These are phyloP conservation scores for Trypoxylus dichotomus DNA, from an alignment of 1,140 invertebrate genomes.

Conservation along the genomic window DNA sequence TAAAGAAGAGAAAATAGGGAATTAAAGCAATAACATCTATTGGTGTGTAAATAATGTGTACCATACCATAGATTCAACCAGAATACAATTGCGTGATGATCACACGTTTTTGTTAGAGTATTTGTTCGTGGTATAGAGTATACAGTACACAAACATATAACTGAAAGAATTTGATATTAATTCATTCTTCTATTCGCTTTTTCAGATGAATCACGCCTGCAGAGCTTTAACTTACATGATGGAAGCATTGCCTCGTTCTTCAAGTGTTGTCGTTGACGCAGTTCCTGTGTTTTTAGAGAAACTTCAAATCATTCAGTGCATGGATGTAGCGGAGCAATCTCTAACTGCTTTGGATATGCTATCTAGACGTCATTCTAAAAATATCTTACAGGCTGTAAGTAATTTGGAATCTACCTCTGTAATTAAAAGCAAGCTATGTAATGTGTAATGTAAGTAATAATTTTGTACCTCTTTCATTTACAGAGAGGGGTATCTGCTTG, in stretches of 20 bases:
- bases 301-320: slow-evolving; percentile 96
- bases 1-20: too few species aligned
- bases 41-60: too few species aligned
- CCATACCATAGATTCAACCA: too few species aligned
- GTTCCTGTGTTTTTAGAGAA: slow-evolving; percentile 95
- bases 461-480: slow-evolving; percentile 41
- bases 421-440: neutral
- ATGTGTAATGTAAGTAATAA: too few species aligned
- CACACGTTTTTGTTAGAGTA: too few species aligned
- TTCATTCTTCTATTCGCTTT: slow-evolving; percentile 34
- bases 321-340: slow-evolving; percentile 98
- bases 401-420: neutral
- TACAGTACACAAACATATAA: neutral
- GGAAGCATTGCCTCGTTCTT: slow-evolving; percentile 95
- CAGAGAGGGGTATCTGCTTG: slow-evolving; percentile 93
- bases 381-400: slow-evolving; percentile 89
- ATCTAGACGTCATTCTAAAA: slow-evolving; percentile 93
- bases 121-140: too few species aligned
- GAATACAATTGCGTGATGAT: too few species aligned
- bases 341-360: slow-evolving; percentile 96
- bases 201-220: slow-evolving; percentile 96
- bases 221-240: slow-evolving; percentile 99
- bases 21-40: too few species aligned
- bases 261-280: slow-evolving; percentile 94
- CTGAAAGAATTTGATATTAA: too few species aligned